These are phyloP conservation scores for Drosophila birchii DNA, from an alignment of 2,888 invertebrate species.

Conservation along the genomic window DNA sequence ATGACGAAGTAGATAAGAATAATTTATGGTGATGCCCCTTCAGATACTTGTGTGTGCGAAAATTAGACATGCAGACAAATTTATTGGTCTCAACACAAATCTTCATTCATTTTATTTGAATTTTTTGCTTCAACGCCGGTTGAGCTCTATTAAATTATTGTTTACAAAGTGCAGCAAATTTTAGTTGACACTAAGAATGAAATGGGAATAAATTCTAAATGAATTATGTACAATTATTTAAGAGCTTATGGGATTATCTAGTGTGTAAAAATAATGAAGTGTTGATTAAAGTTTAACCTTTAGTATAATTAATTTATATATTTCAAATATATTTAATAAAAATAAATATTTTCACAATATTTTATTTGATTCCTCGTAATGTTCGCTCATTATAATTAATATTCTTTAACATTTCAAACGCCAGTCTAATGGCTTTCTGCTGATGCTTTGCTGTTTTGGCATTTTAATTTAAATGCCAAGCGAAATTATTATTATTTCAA, in stretches of 20 bases:
- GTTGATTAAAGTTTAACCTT: background rate
- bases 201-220: slow-evolving; percentile 17
- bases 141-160: slow-evolving; percentile 71
- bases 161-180: slow-evolving; percentile 41
- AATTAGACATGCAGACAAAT: slow-evolving; percentile 80
- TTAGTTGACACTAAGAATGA: slow-evolving; percentile 55
- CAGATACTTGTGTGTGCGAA: slow-evolving; percentile 63
- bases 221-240: background rate
- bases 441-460: slow-evolving; percentile 60
- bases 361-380: background rate
- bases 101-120: slow-evolving; percentile 56
- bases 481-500: slow-evolving; percentile 66
- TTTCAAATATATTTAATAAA: background rate
- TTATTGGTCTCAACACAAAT: slow-evolving; percentile 77
- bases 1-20: slow-evolving; percentile 77
- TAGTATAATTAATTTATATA: background rate
- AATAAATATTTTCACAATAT: background rate
- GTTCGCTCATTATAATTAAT: background rate
- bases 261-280: background rate
- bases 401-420: background rate
- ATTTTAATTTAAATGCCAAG: slow-evolving; percentile 69
- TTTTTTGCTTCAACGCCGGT: slow-evolving; percentile 20
- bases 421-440: slow-evolving; percentile 25
- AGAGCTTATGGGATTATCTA: background rate
- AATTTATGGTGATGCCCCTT: slow-evolving; percentile 78